Conservation (phyloP, 37 sponge, comb jelly and placozoan species). For the Chondrilla cf. caribensis region DNA sequence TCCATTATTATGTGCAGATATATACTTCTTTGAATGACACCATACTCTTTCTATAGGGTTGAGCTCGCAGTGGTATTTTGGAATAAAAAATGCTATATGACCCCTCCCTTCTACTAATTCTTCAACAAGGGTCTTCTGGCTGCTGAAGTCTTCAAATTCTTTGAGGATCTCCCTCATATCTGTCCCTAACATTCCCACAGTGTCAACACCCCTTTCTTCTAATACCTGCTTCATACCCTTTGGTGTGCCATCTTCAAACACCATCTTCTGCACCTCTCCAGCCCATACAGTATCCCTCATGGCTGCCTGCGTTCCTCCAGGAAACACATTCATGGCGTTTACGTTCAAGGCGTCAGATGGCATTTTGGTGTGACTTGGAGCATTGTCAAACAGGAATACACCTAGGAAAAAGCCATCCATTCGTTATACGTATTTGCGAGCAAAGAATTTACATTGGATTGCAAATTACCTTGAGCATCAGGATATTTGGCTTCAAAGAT, state of each 20-base stretch:
- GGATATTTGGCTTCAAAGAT: constrained; percentile 47
- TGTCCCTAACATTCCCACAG: constrained; percentile 31
- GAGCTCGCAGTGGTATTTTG: constrained; percentile 56
- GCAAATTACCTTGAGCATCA: not conserved
- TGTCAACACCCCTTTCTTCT: constrained; percentile 55
- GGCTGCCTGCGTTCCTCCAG: constrained; percentile 54
- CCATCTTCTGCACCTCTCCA: constrained; percentile 38
- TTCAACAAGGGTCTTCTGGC: constrained; percentile 21
- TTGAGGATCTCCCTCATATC: constrained; percentile 40
- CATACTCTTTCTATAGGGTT: constrained; percentile 46
- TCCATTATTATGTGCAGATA: constrained; percentile 34
- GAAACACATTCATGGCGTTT: constrained; percentile 50
- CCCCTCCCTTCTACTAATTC: constrained; percentile 21
- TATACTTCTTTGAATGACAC: constrained; percentile 45
- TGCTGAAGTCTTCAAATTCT: constrained; percentile 36
- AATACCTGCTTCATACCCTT: constrained; percentile 31
- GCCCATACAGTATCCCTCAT: constrained; percentile 42
- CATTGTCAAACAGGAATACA: constrained; percentile 48
- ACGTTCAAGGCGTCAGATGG: constrained; percentile 34
- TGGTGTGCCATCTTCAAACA: constrained; percentile 23
- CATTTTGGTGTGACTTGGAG: constrained; percentile 22
- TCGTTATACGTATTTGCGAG: too few species aligned
- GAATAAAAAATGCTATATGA: constrained; percentile 30
- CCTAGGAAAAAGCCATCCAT: too few species aligned
- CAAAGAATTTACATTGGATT: too few species aligned